Percentiles rank a stretch among this genome's conserved stretches.
These are phyloP conservation scores for Fopius arisanus DNA, from an alignment of 1,140 invertebrate genomes.

Conservation along the genomic window DNA sequence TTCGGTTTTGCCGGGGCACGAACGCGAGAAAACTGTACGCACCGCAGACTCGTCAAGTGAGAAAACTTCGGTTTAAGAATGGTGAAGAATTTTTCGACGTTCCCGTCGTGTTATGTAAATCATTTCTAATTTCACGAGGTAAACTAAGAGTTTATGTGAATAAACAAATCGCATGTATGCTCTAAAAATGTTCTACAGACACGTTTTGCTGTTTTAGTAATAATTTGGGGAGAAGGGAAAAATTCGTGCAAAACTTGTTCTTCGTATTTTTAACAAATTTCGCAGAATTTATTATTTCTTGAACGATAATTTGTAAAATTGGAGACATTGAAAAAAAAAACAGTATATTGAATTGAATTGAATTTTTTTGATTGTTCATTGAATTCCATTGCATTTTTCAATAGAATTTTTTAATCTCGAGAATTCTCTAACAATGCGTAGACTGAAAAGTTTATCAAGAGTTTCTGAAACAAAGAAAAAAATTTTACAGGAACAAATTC, in stretches of 20 bases:
- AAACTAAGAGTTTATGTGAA: background rate
- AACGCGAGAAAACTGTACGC: conserved; percentile 23
- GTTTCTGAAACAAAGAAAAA: background rate
- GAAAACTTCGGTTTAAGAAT: background rate
- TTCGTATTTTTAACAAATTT: too few species aligned
- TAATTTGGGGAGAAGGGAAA: too few species aligned
- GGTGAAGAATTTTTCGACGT: background rate
- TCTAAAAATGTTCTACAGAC: too few species aligned
- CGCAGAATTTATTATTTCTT: too few species aligned
- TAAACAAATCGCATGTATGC: background rate
- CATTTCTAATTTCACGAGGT: background rate
- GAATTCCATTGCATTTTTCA: too few species aligned
- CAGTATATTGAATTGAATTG: too few species aligned
- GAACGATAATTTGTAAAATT: too few species aligned
- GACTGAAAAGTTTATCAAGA: background rate
- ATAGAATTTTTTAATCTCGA: too few species aligned
- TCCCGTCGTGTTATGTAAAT: background rate
- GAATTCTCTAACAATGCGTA: background rate
- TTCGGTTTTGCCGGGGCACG: conserved; percentile 59
- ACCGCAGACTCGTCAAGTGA: background rate
- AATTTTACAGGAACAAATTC: background rate
- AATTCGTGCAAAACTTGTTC: too few species aligned
- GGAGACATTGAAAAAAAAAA: too few species aligned
- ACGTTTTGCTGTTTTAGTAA: too few species aligned
- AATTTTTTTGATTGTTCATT: too few species aligned